Conservation (phyloP, 2,888 invertebrate genomes). For the Seira sanloemensis region DNA sequence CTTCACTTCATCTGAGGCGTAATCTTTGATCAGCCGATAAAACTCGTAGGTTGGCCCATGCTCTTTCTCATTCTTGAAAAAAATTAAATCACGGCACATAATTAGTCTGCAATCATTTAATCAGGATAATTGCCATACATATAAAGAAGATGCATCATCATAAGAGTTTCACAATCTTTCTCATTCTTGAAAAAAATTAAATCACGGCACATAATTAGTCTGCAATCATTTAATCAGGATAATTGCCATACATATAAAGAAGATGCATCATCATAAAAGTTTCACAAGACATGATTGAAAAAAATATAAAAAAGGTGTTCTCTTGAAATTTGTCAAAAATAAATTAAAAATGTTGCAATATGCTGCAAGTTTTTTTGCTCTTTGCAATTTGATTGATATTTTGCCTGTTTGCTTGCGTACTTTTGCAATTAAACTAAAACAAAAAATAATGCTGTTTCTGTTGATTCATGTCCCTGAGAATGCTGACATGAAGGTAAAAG, state of each 20-base stretch:
- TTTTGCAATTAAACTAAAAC: constrained; percentile 31
- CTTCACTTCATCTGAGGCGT: constrained; percentile 84
- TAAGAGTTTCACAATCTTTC: too few relatives aligned
- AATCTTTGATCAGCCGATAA: constrained; percentile 86
- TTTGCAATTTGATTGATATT: not conserved
- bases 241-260: too few relatives aligned
- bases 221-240: too few relatives aligned
- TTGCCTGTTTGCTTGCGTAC: constrained; percentile 26
- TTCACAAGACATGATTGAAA: constrained; percentile 18
- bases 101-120: too few relatives aligned
- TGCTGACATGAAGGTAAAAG: constrained; percentile 38
- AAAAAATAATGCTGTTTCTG: constrained; percentile 44
- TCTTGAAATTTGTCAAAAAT: constrained; percentile 27
- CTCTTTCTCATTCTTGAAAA: constrained; percentile 81
- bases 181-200: too few relatives aligned
- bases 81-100: constrained; percentile 12
- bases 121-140: too few relatives aligned
- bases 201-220: too few relatives aligned
- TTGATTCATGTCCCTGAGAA: constrained; percentile 49
- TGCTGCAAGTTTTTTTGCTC: too few relatives aligned
- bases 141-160: too few relatives aligned
- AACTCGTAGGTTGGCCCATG: constrained; percentile 88
- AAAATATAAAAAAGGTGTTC: constrained; percentile 32
- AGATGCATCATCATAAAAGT: too few relatives aligned
- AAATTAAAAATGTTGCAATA: not conserved